Percentiles rank a stretch among this genome's conserved stretches.
Conservation (phyloP, 2,113 vertebrate species). For the Rostratula benghalensis region DNA sequence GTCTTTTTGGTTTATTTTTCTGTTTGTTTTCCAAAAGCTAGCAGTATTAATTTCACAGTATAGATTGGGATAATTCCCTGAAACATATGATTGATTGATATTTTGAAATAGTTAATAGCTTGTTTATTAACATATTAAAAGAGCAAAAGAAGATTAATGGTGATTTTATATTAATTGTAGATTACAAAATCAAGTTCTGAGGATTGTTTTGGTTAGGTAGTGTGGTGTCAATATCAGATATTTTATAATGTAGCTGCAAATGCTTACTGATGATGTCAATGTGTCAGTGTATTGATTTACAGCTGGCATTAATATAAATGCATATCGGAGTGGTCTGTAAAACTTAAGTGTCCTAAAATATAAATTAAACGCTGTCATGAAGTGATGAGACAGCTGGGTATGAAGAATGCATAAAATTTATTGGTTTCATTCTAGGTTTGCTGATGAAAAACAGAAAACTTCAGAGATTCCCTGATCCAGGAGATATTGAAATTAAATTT, state of each 20-base stretch:
- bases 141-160: background rate
- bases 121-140: background rate
- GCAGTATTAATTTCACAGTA: background rate
- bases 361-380: background rate
- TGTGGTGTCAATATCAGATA: background rate
- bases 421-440: background rate
- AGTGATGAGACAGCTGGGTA: background rate
- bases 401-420: background rate
- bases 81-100: background rate
- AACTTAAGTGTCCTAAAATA: background rate
- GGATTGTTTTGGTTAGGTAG: background rate
- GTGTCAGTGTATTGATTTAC: background rate
- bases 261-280: background rate
- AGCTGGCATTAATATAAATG: background rate
- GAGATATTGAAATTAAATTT: too few species aligned
- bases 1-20: too few species aligned
- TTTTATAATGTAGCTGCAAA: background rate
- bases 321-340: background rate
- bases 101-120: background rate
- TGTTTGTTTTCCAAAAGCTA: background rate
- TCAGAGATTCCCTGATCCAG: slow-evolving; percentile 12
- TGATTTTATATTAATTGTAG: background rate
- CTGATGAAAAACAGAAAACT: background rate
- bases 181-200: background rate
- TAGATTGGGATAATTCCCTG: background rate